Evolutionary conservation across 2,113 vertebrate species (phyloP).

Genomic region (Cyphomyrus plagiostoma): DNA sequence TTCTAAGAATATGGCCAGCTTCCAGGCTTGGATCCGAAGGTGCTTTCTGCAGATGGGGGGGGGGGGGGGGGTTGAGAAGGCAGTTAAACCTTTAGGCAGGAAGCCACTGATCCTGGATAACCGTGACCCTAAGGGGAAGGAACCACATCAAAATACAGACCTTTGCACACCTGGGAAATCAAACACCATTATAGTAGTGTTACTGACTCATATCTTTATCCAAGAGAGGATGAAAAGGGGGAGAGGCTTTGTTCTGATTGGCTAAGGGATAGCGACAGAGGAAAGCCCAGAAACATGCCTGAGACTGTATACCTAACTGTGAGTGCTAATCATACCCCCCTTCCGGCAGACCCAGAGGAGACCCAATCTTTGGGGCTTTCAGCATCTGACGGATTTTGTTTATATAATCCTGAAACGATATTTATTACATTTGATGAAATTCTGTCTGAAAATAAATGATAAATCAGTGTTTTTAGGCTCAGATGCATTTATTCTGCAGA

Average conservation of each 20-base stretch:
- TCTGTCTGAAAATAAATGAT: not conserved
- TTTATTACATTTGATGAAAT: not conserved
- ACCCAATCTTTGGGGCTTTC: not conserved
- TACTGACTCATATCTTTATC: not conserved
- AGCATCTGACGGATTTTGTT: not conserved
- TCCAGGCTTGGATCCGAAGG: not conserved
- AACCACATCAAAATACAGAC: not conserved
- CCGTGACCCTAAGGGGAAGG: not conserved
- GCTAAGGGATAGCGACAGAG: not conserved
- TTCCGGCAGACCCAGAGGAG: not conserved
- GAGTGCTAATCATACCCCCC: not conserved
- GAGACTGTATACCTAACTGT: not conserved
- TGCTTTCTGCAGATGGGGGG: not conserved
- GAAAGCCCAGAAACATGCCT: not conserved
- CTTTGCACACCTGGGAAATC: not conserved
- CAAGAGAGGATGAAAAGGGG: not conserved
- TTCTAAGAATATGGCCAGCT: not conserved
- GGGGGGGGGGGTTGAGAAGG: not conserved
- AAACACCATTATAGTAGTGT: conserved; percentile 10
- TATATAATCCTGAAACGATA: not conserved
- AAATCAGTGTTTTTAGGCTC: not conserved
- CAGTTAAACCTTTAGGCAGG: not conserved
- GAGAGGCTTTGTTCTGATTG: not conserved
- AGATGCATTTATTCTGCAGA: not conserved
- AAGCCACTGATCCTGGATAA: not conserved